A percentile compares a stretch with the other conserved stretches of the same genome.
Evolutionary conservation across 2,113 vertebrate genomes (phyloP).

Genomic region (Campylomormyrus numenius): DNA sequence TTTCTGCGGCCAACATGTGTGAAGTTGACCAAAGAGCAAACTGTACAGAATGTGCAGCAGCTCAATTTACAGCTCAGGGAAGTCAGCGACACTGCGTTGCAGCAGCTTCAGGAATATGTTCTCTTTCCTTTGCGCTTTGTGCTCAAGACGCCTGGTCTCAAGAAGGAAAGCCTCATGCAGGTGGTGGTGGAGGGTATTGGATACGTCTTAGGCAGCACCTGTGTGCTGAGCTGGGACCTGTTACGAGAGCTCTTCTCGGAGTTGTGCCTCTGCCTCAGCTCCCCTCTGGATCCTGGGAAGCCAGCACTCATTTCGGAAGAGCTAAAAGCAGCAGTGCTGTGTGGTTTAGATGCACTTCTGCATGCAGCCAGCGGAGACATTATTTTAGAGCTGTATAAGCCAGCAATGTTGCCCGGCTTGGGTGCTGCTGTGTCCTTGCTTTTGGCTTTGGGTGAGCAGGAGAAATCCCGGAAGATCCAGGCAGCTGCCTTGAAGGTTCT

Average conservation of each 20-base stretch:
- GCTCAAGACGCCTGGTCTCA: conserved; percentile 68
- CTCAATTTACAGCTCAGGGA: conserved; percentile 60
- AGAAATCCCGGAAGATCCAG: conserved; percentile 71
- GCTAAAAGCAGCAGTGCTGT: conserved; percentile 66
- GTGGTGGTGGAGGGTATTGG: conserved; percentile 66
- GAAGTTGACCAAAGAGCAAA: conserved; percentile 71
- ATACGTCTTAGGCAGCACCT: conserved; percentile 68
- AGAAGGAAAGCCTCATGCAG: conserved; percentile 65
- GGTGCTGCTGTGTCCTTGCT: conserved; percentile 79
- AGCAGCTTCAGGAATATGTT: conserved; percentile 87
- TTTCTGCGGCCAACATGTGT: conserved; percentile 80
- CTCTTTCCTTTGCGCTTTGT: conserved; percentile 85
- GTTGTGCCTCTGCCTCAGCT: conserved; percentile 74
- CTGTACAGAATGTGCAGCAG: conserved; percentile 60
- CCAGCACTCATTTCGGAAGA: conserved; percentile 69
- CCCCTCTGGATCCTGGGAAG: conserved; percentile 51
- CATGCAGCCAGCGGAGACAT: conserved; percentile 73
- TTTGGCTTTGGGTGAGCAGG: conserved; percentile 71
- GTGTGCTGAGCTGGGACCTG: conserved; percentile 69
- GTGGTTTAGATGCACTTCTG: conserved; percentile 68
- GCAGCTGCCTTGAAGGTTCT: conserved; percentile 70
- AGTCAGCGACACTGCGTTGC: conserved; percentile 68
- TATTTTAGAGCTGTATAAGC: conserved; percentile 67
- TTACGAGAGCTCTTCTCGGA: conserved; percentile 78
- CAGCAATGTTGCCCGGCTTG: conserved; percentile 69